phyloP scores from a whole-genome alignment of 1,140 invertebrate genomes.

The Drosophila sproati region DNA sequence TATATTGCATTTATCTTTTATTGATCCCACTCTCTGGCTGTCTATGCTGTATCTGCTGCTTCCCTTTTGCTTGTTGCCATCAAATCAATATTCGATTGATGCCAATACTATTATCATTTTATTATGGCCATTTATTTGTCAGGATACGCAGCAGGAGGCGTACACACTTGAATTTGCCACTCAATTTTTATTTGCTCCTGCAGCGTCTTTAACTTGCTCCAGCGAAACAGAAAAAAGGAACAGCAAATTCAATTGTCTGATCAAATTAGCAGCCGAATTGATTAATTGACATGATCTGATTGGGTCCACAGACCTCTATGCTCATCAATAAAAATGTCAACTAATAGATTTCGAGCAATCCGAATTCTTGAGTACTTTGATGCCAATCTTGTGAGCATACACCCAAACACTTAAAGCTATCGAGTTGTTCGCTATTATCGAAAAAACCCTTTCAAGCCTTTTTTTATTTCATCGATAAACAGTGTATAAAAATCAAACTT shows the following conservation, averaged over 20 bases:
- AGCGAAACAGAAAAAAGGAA: slow-evolving; percentile 2
- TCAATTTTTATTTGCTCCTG: slow-evolving; percentile 40
- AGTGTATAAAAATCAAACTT: slow-evolving; percentile 21
- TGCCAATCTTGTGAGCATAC: background rate
- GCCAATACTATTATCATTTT: slow-evolving; percentile 81
- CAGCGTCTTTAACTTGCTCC: slow-evolving; percentile 23
- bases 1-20: slow-evolving; percentile 81
- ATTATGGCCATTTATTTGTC: slow-evolving; percentile 81
- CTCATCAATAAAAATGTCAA: slow-evolving; percentile 14
- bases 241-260: slow-evolving; percentile 40
- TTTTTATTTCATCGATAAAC: slow-evolving; percentile 69
- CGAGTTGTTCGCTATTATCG: slow-evolving; percentile 20
- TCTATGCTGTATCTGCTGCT: slow-evolving; percentile 26
- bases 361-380: background rate
- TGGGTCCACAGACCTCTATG: slow-evolving; percentile 29
- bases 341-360: slow-evolving; percentile 14
- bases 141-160: slow-evolving; percentile 28
- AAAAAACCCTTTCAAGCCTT: slow-evolving; percentile 39
- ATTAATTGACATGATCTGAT: slow-evolving; percentile 68
- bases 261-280: slow-evolving; percentile 62
- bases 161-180: slow-evolving; percentile 41
- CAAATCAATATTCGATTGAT: slow-evolving; percentile 83
- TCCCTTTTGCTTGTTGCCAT: slow-evolving; percentile 51
- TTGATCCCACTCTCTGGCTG: slow-evolving; percentile 47
- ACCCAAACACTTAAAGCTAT: slow-evolving; percentile 8